Evolutionary conservation across 2,113 vertebrate genomes (phyloP), one percentile per base, ranked within the genome.

Genomic region (Reinhardtius hippoglossoides): DNA sequence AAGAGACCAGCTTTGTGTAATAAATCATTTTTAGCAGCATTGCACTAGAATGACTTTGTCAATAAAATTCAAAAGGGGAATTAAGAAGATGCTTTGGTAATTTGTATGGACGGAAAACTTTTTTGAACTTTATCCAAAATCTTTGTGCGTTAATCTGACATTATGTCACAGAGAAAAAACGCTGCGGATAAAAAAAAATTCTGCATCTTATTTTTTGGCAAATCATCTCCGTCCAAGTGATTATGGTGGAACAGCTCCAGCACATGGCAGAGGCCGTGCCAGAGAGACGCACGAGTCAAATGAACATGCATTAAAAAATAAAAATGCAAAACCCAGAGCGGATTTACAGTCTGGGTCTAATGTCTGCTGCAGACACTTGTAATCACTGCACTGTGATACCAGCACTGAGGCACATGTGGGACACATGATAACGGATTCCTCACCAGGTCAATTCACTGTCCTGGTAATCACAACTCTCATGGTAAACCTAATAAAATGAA

Each of bases 291-390:
- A 81, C 18, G 37, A 81, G 66, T 81, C 80, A 69, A 18, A 50
- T 4, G 18, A 18, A 50, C 80, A 86, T 66, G 71, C 60, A 82
- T 40, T 52, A 63, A 63, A 50, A 18, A 24, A 31, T 31, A 23
- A 14, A 18, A 79, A 78, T 44, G 62, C 50, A 55, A 78, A 67
- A 42, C 40, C 58, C 78, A 61, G 58, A 65, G 61, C 84, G 78
- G 80, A 87, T 84, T 88, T 89, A 67, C 70, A 78, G 79, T 71
- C 68, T 83, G 74, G 71, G 70, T 59, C 81, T 77, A 72, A 80
- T 82, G 84, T 70, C 71, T 65, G 83, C 79, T 72, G 80, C 59
- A 84, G 83, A 81, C 76, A 62, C 56, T 82, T 26, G 8, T 84
- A 86, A 82, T 86, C 81, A 70, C 82, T 52, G 35, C 61, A 42